A percentile compares a stretch with the other conserved stretches of the same genome.
These are phyloP conservation scores for Cynopterus sphinx DNA, from an alignment of 2,797 vertebrate species.

Conservation along the genomic window DNA sequence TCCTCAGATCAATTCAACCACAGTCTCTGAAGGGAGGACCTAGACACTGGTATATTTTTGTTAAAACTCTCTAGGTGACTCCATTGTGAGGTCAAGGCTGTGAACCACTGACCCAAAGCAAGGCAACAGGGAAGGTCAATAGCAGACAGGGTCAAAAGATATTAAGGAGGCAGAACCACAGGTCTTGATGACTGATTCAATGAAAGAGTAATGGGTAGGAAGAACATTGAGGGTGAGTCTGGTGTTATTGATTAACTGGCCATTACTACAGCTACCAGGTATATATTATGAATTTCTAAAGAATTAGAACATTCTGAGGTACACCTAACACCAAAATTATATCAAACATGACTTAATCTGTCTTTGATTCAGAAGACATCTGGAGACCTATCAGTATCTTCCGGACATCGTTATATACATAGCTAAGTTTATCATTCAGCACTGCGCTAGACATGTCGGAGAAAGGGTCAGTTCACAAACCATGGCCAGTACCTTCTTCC, in stretches of 20 bases:
- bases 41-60: neutral
- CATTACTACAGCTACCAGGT: neutral
- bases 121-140: neutral
- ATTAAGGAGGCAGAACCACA: neutral
- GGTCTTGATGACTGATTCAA: neutral
- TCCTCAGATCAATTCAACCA: neutral
- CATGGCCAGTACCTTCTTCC: neutral
- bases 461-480: neutral
- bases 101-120: neutral
- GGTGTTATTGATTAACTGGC: neutral
- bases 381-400: neutral
- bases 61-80: neutral
- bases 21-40: neutral
- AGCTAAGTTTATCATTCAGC: neutral
- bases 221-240: neutral
- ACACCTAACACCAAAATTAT: neutral
- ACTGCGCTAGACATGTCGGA: neutral
- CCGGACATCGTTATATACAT: neutral
- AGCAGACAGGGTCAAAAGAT: neutral
- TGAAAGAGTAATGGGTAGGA: neutral
- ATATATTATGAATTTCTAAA: constrained; percentile 4
- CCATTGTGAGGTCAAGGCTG: neutral
- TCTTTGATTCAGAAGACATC: neutral
- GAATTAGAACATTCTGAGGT: neutral
- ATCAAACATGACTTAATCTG: neutral